phyloP scores from a whole-genome alignment of 2,888 invertebrate species.

The Chelonus formosanus region DNA sequence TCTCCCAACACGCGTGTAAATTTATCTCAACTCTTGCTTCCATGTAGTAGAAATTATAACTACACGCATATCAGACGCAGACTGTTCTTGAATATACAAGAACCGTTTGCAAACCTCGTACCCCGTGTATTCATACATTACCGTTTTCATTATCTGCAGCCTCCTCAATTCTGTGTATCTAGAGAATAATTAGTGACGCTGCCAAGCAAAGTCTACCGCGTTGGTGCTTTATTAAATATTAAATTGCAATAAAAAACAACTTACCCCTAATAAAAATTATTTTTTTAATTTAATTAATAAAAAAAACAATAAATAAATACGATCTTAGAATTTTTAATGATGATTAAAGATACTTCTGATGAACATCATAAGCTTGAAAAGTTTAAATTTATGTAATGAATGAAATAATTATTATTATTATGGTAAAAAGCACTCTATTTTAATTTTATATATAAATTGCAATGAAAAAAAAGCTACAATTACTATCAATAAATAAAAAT shows the following conservation, averaged over 20 bases:
- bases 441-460: too few species aligned
- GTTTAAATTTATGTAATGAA: too few species aligned
- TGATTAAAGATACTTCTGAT: too few species aligned
- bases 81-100: slow-evolving; percentile 6
- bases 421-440: too few species aligned
- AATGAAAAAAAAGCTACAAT: too few species aligned
- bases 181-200: slow-evolving; percentile 32
- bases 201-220: slow-evolving; percentile 10
- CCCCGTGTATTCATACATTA: slow-evolving; percentile 51
- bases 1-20: slow-evolving; percentile 27
- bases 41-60: slow-evolving; percentile 31
- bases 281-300: neutral
- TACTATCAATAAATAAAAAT: too few species aligned
- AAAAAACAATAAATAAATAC: neutral
- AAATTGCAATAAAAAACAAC: neutral
- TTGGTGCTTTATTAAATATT: neutral
- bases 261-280: neutral
- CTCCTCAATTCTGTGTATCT: slow-evolving; percentile 17
- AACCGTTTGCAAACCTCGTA: slow-evolving; percentile 13
- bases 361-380: too few species aligned
- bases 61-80: slow-evolving; percentile 35
- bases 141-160: slow-evolving; percentile 54
- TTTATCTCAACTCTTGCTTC: slow-evolving; percentile 13
- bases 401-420: too few species aligned
- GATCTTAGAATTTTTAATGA: too few species aligned